Evolutionary conservation across 2,113 vertebrate genomes (phyloP), one percentile per base, ranked within the genome.

Genomic region (Sturnus vulgaris): DNA sequence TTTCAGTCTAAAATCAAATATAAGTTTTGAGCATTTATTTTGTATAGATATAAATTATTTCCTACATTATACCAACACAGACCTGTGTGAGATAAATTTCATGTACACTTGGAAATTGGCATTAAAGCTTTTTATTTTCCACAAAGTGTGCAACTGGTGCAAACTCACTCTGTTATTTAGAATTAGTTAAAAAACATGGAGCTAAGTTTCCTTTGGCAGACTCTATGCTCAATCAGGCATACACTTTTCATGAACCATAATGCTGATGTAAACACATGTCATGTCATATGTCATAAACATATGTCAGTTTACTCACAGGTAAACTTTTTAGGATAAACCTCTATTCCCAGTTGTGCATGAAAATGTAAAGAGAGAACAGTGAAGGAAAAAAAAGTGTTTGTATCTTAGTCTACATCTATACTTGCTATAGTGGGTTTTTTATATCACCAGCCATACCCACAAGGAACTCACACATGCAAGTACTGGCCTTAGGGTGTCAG

Each of bases 261-360:
- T 53, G 72, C 92, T 92, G 35, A 72, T 1, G 5, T 92, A 97
- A 96, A 97, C 95, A 94, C 71, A 76, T 90, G 70, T 50, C 92
- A 80, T 80, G 85, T 97, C 95, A 92, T 95, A 94, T 93, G 96
- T 88, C 93, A 90, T 59, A 93, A 95, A 96, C 95, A 94, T 88
- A 97, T 96, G 94, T 83, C 88, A 93, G 86, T 94, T 96, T 95
- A 97, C 92, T 94, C 92, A 94, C 91, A 97, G 95, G 96, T 96
- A 94, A 96, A 94, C 52, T 88, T 94, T 93, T 95, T 64, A 86
- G 35, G 76, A 86, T 90, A 97, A 97, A 93, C 86, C 61, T 88
- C 88, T 92, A 92, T 83, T 92, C 94, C 95, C 90, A 92, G 92
- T 88, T 96, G 90, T 86, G 42, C 59, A 80, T 86, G 46, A 72